A percentile compares a stretch with the other conserved stretches of the same genome.
Evolutionary conservation across 53 echinoderm and acorn worm genomes (phyloP).

Genomic region (Antedon mediterranea): DNA sequence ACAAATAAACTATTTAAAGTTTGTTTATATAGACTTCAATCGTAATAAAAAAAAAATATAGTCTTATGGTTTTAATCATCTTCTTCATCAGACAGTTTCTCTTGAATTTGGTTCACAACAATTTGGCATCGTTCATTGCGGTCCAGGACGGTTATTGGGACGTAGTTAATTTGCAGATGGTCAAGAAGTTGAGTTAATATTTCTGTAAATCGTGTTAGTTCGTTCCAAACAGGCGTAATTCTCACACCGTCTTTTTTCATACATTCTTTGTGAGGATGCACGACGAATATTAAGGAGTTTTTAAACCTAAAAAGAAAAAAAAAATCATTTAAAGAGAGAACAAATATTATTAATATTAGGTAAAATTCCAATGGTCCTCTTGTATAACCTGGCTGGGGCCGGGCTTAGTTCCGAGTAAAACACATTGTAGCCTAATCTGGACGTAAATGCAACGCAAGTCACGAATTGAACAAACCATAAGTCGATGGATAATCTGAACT

Average conservation of each 20-base stretch:
- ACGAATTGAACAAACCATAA: too few relatives aligned
- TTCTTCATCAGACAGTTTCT: neutral
- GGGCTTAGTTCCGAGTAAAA: too few relatives aligned
- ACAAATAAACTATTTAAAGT: too few relatives aligned
- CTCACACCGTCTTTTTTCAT: neutral
- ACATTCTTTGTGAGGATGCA: neutral
- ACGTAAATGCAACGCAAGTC: too few relatives aligned
- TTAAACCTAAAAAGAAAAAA: neutral
- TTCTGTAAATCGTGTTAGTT: neutral
- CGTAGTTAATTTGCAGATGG: neutral
- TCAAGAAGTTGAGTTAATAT: neutral
- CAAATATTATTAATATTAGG: too few relatives aligned
- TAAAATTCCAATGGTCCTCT: too few relatives aligned
- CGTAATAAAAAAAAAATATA: conserved; percentile 15
- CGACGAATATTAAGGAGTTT: neutral
- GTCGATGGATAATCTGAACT: too few relatives aligned
- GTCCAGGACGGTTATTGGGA: neutral
- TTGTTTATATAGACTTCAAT: neutral
- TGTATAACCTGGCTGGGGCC: too few relatives aligned
- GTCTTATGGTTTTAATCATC: neutral
- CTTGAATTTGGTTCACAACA: neutral
- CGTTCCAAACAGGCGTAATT: neutral
- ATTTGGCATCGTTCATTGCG: neutral
- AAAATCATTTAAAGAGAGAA: too few relatives aligned
- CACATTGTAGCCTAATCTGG: too few relatives aligned